Conservation (phyloP, 2,888 invertebrate species). For the Pyrochroa serraticornis region DNA sequence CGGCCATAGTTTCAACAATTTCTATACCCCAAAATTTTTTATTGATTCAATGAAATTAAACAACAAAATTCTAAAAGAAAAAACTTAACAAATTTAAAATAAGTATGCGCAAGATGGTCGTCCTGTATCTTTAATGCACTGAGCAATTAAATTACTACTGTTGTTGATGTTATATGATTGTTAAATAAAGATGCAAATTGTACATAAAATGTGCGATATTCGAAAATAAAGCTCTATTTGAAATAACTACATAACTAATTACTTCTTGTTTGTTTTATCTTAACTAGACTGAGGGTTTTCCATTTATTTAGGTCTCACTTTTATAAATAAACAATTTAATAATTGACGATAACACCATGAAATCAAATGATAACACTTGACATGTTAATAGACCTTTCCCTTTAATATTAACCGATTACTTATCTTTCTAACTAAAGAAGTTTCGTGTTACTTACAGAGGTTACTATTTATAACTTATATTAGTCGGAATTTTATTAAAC, state of each 20-base stretch:
- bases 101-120: not conserved
- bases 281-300: too few species aligned
- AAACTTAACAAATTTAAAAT: not conserved
- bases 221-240: constrained; percentile 45
- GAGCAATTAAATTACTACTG: constrained; percentile 63
- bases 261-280: too few species aligned
- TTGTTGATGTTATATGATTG: constrained; percentile 77
- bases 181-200: constrained; percentile 78
- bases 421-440: too few species aligned
- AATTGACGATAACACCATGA: too few species aligned
- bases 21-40: not conserved
- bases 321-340: too few species aligned
- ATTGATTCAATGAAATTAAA: not conserved
- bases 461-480: too few species aligned
- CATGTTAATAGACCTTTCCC: too few species aligned
- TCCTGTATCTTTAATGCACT: constrained; percentile 20
- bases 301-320: too few species aligned
- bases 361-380: too few species aligned
- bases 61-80: constrained; percentile 1
- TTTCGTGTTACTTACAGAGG: too few species aligned
- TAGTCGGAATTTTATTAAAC: too few species aligned
- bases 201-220: constrained; percentile 62
- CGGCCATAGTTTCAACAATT: constrained; percentile 19
- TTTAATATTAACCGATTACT: too few species aligned
- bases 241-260: constrained; percentile 20